Base-by-base conservation (phyloP, 2,888 invertebrate genomes). In the Drosophila kanekoi region DNA sequence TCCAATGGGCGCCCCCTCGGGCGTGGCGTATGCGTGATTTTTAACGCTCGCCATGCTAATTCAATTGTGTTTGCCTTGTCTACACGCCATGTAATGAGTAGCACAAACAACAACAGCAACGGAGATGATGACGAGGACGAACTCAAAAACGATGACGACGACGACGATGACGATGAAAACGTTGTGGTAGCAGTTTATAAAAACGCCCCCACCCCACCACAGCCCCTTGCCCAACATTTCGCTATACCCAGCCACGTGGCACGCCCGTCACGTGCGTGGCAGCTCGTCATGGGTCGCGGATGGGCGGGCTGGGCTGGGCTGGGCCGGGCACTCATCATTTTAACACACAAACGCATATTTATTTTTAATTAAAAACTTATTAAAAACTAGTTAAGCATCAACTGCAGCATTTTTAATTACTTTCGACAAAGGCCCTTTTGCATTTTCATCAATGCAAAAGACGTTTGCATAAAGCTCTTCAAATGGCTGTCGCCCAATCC, bases 331-430 rank as follows among this genome's bases (percentile, higher is more conserved):
- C 71, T 67, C 88, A 85, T 85, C 70, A 81, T 88, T 89, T 88
- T 79, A 66, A 79, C 81, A 81, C 87, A 79, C 87, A 89, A 86
- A 89, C 87, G 89, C 87, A 86, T 86, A 86, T 86, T 86, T 86
- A 86, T 89, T 86, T 86, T 86, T 86, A 86, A 86, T 86, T 86
- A 86, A 89, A 86, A 86, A 86, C 89, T 86, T 86, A 87, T 86
- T 86, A 86, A 86, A 86, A 86, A 86, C 85, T 86, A 86, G 85
- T 86, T 86, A 89, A 84, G 84, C 85, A 88, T 88, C 83, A 80
- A 83, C 88, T 78, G 87, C 87, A 84, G 87, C 78, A 78, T 84
- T 87, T 89, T 87, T 85, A 85, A 85, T 85, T 86, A 89, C 89
- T 89, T 81, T 87, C 79, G 59, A 80, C 78, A 71, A 82, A 82